These are phyloP conservation scores for Pteruthius melanotis DNA, from an alignment of 2,113 vertebrate genomes.

Conservation along the genomic window DNA sequence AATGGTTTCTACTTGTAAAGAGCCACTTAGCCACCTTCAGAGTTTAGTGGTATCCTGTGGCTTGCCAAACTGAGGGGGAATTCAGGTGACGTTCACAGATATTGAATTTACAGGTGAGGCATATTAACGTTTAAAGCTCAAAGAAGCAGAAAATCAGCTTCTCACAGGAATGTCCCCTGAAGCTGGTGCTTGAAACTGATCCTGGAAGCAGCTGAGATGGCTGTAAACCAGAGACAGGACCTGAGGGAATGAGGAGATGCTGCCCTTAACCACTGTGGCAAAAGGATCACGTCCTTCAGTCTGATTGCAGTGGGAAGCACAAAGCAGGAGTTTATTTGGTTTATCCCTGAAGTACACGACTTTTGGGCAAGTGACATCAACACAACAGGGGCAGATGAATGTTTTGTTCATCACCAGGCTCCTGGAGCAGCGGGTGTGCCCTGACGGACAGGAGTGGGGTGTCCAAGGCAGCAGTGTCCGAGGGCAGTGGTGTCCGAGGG, in stretches of 20 bases:
- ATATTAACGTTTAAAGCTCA: neutral
- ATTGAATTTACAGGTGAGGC: neutral
- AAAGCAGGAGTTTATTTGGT: neutral
- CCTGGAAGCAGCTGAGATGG: neutral
- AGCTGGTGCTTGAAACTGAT: neutral
- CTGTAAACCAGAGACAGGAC: neutral
- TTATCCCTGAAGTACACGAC: neutral
- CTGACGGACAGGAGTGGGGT: fast-evolving
- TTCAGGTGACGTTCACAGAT: neutral
- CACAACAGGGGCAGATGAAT: neutral
- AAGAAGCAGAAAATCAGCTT: neutral
- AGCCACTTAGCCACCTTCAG: neutral
- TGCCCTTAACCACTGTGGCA: neutral
- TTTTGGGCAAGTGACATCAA: neutral
- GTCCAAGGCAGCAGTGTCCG: neutral
- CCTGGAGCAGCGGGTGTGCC: neutral
- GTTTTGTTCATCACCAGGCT: neutral
- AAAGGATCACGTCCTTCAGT: neutral
- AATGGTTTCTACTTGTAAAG: neutral
- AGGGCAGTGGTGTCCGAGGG: no score
- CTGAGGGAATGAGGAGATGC: neutral
- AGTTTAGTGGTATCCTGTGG: neutral
- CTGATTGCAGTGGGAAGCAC: neutral
- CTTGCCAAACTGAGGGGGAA: neutral
- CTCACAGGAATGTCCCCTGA: neutral